Evolutionary conservation across 2,113 vertebrate genomes (phyloP).

Genomic region (Bagarius yarrelli): DNA sequence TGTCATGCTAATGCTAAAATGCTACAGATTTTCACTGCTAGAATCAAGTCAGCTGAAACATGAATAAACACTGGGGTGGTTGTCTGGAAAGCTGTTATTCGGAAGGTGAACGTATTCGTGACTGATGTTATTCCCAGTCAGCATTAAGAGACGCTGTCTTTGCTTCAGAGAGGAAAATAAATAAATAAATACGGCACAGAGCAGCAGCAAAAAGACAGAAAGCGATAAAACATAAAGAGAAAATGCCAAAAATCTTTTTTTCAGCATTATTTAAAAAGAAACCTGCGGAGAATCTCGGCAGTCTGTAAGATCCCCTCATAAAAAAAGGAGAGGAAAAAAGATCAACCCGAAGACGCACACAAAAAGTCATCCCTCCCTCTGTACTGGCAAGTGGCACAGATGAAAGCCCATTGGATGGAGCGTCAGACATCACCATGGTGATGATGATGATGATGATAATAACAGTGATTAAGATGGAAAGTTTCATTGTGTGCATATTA

Average conservation of each 20-base stretch:
- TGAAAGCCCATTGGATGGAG: constrained; percentile 42
- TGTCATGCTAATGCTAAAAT: neutral
- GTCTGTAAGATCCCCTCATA: neutral
- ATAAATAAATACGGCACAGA: neutral
- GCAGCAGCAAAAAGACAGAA: neutral
- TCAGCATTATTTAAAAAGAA: constrained; percentile 12
- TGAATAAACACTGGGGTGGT: no score
- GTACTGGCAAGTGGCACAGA: neutral
- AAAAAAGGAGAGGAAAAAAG: neutral
- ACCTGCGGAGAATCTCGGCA: constrained; percentile 27
- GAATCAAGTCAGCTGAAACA: neutral
- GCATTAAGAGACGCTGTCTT: constrained; percentile 20
- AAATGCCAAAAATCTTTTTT: constrained; percentile 18
- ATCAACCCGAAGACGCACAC: constrained; percentile 21
- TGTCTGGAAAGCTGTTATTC: no score
- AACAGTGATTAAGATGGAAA: constrained; percentile 54
- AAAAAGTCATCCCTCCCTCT: constrained; percentile 40
- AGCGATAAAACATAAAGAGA: neutral
- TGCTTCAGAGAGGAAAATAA: neutral
- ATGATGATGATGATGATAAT: constrained; percentile 45
- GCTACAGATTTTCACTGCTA: neutral
- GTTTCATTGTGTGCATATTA: constrained; percentile 50
- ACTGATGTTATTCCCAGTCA: constrained; percentile 38
- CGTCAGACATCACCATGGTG: constrained; percentile 43
- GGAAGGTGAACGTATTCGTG: neutral